phyloP scores from a whole-genome alignment of 2,113 vertebrate genomes.

The Corvus cornix region DNA sequence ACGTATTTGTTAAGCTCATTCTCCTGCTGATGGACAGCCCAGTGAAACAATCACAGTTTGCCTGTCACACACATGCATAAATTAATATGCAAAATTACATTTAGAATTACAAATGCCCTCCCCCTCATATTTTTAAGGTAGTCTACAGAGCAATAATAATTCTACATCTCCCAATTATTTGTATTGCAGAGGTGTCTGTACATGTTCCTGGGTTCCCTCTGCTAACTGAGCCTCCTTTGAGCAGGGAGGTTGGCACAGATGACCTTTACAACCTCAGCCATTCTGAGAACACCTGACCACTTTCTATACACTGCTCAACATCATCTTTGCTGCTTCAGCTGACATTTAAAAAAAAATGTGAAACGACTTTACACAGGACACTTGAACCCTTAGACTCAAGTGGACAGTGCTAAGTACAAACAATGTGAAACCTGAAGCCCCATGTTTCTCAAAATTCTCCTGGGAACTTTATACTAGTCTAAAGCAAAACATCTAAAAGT shows the following conservation, averaged over 20 bases:
- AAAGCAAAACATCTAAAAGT: neutral
- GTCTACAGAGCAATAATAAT: neutral
- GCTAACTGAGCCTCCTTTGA: fast-evolving
- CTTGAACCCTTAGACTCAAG: neutral
- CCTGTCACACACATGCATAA: neutral
- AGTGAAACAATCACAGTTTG: neutral
- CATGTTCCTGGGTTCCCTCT: neutral
- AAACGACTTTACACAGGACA: neutral
- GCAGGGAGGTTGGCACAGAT: neutral
- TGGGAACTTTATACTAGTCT: neutral
- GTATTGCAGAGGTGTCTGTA: neutral
- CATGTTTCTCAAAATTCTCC: neutral
- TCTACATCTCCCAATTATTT: neutral
- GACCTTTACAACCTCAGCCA: neutral
- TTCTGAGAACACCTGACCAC: neutral
- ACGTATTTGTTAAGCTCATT: neutral
- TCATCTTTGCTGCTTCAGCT: neutral
- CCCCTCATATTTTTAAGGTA: neutral
- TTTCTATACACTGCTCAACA: neutral
- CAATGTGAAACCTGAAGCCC: neutral
- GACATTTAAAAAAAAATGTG: neutral
- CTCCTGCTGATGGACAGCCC: neutral
- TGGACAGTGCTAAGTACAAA: neutral
- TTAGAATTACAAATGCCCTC: neutral
- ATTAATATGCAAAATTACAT: neutral